Base-by-base conservation (phyloP, 1,140 invertebrate species). In the Conopomorpha cramerella region DNA sequence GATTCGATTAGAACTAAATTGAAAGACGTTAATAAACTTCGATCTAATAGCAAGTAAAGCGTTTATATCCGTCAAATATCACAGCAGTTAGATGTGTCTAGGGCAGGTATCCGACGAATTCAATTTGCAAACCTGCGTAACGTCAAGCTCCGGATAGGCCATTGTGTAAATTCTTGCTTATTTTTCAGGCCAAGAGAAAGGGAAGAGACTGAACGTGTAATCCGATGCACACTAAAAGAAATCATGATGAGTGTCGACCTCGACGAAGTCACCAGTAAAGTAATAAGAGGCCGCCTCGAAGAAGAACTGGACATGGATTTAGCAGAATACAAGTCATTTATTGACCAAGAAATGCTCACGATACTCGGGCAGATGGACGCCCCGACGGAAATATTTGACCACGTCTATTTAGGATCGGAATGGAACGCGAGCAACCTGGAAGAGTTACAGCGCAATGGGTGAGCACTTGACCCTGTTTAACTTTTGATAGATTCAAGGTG, bases 401-500 rank as follows among this genome's bases (percentile, higher is more conserved):
- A 96, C 68, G 90, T 99, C 2, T 99, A 96, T 76, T 81, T 99
- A 6, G 97, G 97, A n/a, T 97, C 95, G 14, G 96, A 99, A 72
- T 99, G 96, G 96, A 99, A 99, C 74, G 96, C 97, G 1, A 97
- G 95, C 31, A 99, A 99, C 77, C 82, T 97, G 33, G 96, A 99
- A 49, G 96, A 99, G 76, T 81, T 99, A 34, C 89, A 93, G 63
- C 86, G 86, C 42, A 98, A 98, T 82, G 92, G 93, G 93, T 97
- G 78, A 67, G 74, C 31, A 19, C 26, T 43, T 39, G 44, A 30
- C 26, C 1, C 39, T 33, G 19, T 44, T 33, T 18, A 37, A 30
- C 32, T 45, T 10, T 16, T 2, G n/a, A n/a, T n/a, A n/a, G n/a
- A n/a, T n/a, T n/a, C n/a, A n/a, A n/a, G n/a, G n/a, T n/a, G n/a